Percentiles rank a stretch among this genome's conserved stretches.
phyloP scores from a whole-genome alignment of 2,797 vertebrate species.

The Pygocentrus nattereri region DNA sequence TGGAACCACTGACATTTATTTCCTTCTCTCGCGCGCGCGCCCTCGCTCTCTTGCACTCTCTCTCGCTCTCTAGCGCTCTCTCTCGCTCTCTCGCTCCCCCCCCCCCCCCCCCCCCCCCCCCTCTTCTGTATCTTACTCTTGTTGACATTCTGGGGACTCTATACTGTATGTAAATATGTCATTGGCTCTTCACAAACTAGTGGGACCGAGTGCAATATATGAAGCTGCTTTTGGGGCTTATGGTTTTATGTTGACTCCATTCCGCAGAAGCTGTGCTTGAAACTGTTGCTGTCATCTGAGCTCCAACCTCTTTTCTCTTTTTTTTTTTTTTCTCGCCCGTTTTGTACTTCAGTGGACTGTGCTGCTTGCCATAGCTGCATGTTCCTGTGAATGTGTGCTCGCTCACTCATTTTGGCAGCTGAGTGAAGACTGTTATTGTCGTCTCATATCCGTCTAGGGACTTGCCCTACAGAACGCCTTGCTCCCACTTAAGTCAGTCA shows the following conservation, averaged over 20 bases:
- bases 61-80: background rate
- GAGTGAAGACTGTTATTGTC: slow-evolving; percentile 23
- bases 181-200: slow-evolving; percentile 44
- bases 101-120: background rate
- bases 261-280: slow-evolving; percentile 38
- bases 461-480: background rate
- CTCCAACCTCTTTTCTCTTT: slow-evolving; percentile 38
- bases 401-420: slow-evolving; percentile 56
- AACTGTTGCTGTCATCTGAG: slow-evolving; percentile 34
- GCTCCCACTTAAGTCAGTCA: slow-evolving; percentile 5
- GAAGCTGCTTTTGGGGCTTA: slow-evolving; percentile 74
- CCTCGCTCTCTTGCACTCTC: background rate
- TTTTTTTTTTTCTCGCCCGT: too few species aligned
- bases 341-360: slow-evolving; percentile 55
- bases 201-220: slow-evolving; percentile 74
- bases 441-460: background rate
- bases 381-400: slow-evolving; percentile 69
- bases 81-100: background rate
- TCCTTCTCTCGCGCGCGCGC: background rate
- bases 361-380: slow-evolving; percentile 59
- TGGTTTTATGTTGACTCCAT: slow-evolving; percentile 18
- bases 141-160: slow-evolving; percentile 51
- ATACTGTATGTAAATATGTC: slow-evolving; percentile 80
- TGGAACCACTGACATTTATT: slow-evolving; percentile 34
- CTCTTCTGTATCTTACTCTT: background rate